Conservation (phyloP, 2,888 invertebrate species). For the Desoria tigrina region DNA sequence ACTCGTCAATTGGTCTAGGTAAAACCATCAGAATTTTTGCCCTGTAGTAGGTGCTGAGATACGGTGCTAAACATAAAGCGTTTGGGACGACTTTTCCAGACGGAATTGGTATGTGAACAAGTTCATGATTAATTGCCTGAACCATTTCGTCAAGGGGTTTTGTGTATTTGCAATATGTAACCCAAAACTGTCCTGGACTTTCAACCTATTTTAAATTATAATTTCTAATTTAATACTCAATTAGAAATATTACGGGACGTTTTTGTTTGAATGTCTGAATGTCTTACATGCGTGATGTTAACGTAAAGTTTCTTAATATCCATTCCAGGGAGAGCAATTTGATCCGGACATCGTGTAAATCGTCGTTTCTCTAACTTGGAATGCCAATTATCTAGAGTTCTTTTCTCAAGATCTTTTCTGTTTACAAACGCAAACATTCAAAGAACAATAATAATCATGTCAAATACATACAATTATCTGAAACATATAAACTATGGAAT, state of each 20-base stretch:
- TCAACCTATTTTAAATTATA: conserved; percentile 33
- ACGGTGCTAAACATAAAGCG: conserved; percentile 45
- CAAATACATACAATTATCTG: no score
- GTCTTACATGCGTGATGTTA: conserved; percentile 64
- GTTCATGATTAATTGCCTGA: conserved; percentile 28
- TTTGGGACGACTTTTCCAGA: conserved; percentile 26
- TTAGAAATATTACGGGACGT: neutral
- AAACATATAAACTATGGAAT: no score
- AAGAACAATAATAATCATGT: no score
- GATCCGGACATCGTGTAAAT: conserved; percentile 59
- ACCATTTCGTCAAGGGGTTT: conserved; percentile 25
- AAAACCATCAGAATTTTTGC: conserved; percentile 35
- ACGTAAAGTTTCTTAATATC: conserved; percentile 64
- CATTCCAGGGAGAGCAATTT: conserved; percentile 61
- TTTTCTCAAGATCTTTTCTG: conserved; percentile 34
- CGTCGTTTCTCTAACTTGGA: conserved; percentile 53
- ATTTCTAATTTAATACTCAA: neutral
- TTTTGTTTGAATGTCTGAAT: no score
- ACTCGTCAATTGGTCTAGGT: conserved; percentile 11
- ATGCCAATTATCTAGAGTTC: conserved; percentile 51
- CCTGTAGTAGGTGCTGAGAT: conserved; percentile 36
- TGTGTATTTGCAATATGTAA: conserved; percentile 23
- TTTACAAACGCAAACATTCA: neutral
- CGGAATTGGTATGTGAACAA: conserved; percentile 17
- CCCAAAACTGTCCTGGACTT: conserved; percentile 49